Conservation (phyloP, 2,113 vertebrate genomes). For the Megaleporinus macrocephalus region DNA sequence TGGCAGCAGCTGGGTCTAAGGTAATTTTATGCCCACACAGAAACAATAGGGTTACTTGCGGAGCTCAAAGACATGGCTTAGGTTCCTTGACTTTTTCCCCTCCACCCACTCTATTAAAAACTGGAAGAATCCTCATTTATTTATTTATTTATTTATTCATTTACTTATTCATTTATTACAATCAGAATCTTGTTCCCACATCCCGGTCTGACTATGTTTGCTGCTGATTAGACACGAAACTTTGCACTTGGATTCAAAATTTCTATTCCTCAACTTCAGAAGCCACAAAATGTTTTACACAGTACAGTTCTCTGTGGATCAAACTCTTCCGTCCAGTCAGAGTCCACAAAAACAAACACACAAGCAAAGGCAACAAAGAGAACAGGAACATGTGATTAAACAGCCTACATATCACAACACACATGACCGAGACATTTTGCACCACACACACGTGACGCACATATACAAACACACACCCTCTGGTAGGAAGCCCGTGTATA, state of each 20-base stretch:
- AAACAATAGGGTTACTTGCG: slow-evolving; percentile 31
- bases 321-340: background rate
- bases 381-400: slow-evolving; percentile 17
- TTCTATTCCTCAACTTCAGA: background rate
- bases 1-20: background rate
- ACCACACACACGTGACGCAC: background rate
- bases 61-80: slow-evolving; percentile 20
- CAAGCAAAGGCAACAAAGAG: background rate
- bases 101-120: background rate
- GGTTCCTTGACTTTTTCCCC: background rate
- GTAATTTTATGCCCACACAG: slow-evolving; percentile 20
- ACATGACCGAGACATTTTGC: background rate
- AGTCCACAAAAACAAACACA: background rate
- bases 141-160: too few species aligned
- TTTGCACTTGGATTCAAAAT: background rate
- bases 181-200: background rate
- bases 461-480: background rate
- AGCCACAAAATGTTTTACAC: background rate
- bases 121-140: background rate
- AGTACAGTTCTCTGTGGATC: background rate
- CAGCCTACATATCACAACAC: slow-evolving; percentile 16
- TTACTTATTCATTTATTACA: background rate
- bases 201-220: background rate
- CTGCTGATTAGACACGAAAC: background rate
- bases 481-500: too few species aligned